These are phyloP conservation scores for Scaptomyza hsui DNA, from an alignment of 1,140 invertebrate genomes.

Conservation along the genomic window DNA sequence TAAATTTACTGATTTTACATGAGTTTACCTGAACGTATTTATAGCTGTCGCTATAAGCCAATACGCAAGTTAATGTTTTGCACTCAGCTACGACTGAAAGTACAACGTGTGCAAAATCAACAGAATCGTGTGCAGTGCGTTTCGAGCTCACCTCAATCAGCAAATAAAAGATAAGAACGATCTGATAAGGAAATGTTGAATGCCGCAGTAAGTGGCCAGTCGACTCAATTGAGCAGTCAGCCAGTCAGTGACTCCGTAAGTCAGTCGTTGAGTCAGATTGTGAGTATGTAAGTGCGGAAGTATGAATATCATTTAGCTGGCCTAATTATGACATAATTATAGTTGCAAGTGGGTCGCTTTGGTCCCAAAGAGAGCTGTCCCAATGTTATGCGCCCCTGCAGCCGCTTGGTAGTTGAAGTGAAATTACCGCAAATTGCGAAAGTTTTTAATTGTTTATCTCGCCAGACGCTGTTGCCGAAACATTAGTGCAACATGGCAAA, in stretches of 20 bases:
- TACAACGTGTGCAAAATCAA: constrained; percentile 67
- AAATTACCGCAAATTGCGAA: constrained; percentile 80
- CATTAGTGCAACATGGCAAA: constrained; percentile 73
- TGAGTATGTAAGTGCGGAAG: background rate
- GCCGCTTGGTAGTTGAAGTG: constrained; percentile 51
- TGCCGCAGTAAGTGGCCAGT: constrained; percentile 2
- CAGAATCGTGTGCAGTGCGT: constrained; percentile 38
- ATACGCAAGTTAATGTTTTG: constrained; percentile 37
- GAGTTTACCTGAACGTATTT: constrained; percentile 22
- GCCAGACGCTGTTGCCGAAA: constrained; percentile 50
- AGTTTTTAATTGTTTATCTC: constrained; percentile 83
- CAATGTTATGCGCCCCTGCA: constrained; percentile 27
- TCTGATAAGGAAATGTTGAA: constrained; percentile 40
- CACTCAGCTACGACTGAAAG: constrained; percentile 26
- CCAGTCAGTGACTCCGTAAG: constrained; percentile 6
- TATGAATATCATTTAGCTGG: constrained; percentile 1
- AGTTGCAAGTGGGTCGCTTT: constrained; percentile 24
- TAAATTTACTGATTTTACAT: background rate
- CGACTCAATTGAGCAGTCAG: no score
- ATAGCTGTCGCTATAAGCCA: constrained; percentile 28
- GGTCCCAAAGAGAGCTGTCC: constrained; percentile 3
- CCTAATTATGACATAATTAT: constrained; percentile 40
- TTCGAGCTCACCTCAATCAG: constrained; percentile 12
- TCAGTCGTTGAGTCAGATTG: background rate
- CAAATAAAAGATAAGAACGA: constrained; percentile 31